Base-by-base conservation (phyloP, 2,113 vertebrate genomes). In the Cyphomyrus plagiostoma region DNA sequence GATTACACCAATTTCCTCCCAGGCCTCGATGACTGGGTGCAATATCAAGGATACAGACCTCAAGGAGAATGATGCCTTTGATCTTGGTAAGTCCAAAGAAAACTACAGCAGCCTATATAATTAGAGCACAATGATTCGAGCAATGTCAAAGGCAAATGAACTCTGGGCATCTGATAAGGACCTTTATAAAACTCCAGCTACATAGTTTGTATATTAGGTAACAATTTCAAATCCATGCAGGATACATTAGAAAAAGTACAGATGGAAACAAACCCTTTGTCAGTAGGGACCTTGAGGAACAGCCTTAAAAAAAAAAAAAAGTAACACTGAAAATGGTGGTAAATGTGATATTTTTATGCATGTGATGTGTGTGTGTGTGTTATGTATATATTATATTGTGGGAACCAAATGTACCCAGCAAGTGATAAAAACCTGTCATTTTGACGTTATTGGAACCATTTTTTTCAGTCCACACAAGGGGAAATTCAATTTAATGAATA, bases 111-210 rank as follows among this genome's bases (percentile, higher is more conserved):
- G 23, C 56, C 21, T 62, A n/a, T n/a, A 13, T 96, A 96, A 95
- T 96, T 95, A 95, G 94, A 95, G 93, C 93, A 85, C 93, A 93
- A 95, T 96, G 96, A 96, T 96, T 96, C 93, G 91, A 94, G 95
- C 95, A 96, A 96, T 95, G 96, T 95, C 95, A 95, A 95, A 96
- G 95, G 95, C 96, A 96, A 96, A 96, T 96, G 95, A 95, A 96
- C 96, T 96, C 95, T 93, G 95, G 94, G 94, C 95, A 95, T 96
- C 96, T 96, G 95, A 96, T 96, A 96, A 96, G 95, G 95, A 96
- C 95, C 96, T 95, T 95, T 93, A 94, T 94, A 95, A 96, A 96
- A 95, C 96, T 95, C 92, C 94, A 35, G 74, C 74, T 80, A 19
- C 10, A 42, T 19, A 80, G 35, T 5, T 80, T 11, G 35, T 17